Conservation (phyloP, 2,113 vertebrate species). For the Onychostruthus taczanowskii region DNA sequence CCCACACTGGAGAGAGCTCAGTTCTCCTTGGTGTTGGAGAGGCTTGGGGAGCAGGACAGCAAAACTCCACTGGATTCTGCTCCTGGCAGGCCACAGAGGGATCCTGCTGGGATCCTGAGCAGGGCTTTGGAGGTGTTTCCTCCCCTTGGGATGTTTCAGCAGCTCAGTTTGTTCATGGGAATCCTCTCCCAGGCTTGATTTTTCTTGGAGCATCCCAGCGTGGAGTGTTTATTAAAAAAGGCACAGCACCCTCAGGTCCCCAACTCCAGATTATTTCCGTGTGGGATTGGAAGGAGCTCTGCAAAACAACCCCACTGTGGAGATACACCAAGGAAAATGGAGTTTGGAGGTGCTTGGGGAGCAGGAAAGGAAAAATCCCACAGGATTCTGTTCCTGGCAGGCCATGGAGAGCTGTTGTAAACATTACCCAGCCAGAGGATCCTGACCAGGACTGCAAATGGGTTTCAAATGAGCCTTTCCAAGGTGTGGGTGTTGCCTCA, state of each 20-base stretch:
- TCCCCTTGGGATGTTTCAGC: fast-evolving
- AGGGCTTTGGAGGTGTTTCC: neutral
- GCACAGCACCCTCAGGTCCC: neutral
- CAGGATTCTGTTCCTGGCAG: neutral
- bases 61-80: neutral
- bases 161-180: neutral
- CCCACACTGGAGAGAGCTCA: fast-evolving
- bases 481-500: neutral
- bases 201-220: neutral
- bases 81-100: neutral
- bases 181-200: neutral
- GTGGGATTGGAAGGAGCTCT: neutral
- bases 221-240: neutral
- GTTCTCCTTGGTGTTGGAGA: neutral
- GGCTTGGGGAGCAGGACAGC: neutral
- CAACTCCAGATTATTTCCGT: fast-evolving
- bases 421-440: neutral
- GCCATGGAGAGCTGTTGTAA: neutral
- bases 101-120: neutral
- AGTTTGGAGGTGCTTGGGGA: neutral
- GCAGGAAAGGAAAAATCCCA: neutral
- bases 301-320: neutral
- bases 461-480: neutral
- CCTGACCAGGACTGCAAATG: neutral
- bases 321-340: neutral